Evolutionary conservation across 2,888 invertebrate species (phyloP), one percentile per base, ranked within the genome.

Genomic region (Drosophila paracracens): DNA sequence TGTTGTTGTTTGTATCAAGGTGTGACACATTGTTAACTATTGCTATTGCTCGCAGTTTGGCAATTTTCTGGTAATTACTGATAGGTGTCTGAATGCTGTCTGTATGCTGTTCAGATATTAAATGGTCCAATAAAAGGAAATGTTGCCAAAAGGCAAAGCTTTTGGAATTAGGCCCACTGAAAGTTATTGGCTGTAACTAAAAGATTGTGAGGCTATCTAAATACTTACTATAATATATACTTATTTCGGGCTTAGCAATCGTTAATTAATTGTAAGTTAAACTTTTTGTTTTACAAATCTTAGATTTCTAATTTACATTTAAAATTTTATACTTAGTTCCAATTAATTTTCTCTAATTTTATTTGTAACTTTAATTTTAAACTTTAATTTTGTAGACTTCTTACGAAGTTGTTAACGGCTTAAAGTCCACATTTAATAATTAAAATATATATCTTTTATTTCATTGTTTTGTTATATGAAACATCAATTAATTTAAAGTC

Each of bases 61-160:
- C 86, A 81, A 88, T 84, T 88, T 86, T 79, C 86, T 70, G 87
- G 81, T 88, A 83, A 83, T 83, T 83, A 83, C 76, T 76, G 71
- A 53, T 81, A 60, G 57, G 69, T 70, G 62, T 53, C 61, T 54
- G 50, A 38, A 46, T 57, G 46, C 29, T 51, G 35, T 58, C 52
- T 63, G 57, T 48, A 58, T 31, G 21, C 57, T 29, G 51, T 50
- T 40, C 27, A 51, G 60, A 60, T 70, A 69, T 62, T 38, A 59
- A 75, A 62, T 62, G 58, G n/a, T 33, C 10, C 33, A 53, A 68
- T 62, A 62, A 74, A 62, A 27, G 5, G 21, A 27, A 74, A 52
- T 46, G 69, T 43, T 13, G 31, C 36, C 2, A 43, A 27, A 27
- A 16, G 53, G 33, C 4, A 50, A n/a, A 13, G 38, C 18, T 35